A percentile compares a stretch with the other conserved stretches of the same genome.
phyloP scores from a whole-genome alignment of 2,797 vertebrate species.

The Poeciliopsis gracilis region DNA sequence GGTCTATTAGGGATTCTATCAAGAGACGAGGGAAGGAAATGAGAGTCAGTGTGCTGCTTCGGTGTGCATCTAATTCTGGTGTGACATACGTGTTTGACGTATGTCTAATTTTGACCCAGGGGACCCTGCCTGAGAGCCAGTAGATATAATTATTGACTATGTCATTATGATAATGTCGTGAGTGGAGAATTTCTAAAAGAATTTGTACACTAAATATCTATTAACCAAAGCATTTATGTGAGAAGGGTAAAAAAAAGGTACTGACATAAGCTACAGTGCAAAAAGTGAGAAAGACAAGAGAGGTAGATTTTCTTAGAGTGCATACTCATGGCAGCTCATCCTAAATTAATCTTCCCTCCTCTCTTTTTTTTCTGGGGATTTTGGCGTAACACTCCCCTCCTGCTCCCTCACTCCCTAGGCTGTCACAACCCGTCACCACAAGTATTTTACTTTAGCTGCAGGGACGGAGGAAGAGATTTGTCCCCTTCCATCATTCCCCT shows the following conservation, averaged over 20 bases:
- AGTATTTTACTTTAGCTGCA: slow-evolving; percentile 71
- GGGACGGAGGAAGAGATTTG: slow-evolving; percentile 64
- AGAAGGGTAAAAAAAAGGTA: slow-evolving; percentile 10
- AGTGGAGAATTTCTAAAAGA: slow-evolving; percentile 49
- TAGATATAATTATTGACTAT: slow-evolving; percentile 59
- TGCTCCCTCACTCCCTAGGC: slow-evolving; percentile 70
- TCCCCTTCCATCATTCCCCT: slow-evolving; percentile 63
- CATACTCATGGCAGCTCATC: slow-evolving; percentile 47
- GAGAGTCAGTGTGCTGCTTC: slow-evolving; percentile 58
- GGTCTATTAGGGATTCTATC: slow-evolving; percentile 77
- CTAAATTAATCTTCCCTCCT: slow-evolving; percentile 62
- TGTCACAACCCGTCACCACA: slow-evolving; percentile 75
- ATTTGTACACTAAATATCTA: slow-evolving; percentile 40
- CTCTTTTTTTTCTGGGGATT: slow-evolving; percentile 66
- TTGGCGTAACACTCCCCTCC: slow-evolving; percentile 68
- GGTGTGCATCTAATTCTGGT: slow-evolving; percentile 51
- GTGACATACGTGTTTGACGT: slow-evolving; percentile 54
- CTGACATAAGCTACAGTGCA: slow-evolving; percentile 18
- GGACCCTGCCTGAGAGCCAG: slow-evolving; percentile 25
- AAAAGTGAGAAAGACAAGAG: slow-evolving; percentile 44
- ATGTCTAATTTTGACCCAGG: slow-evolving; percentile 58
- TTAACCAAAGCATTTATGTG: slow-evolving; percentile 12
- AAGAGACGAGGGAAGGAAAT: slow-evolving; percentile 69
- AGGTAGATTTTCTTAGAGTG: slow-evolving; percentile 36
- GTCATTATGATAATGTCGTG: slow-evolving; percentile 59